phyloP scores from a whole-genome alignment of 2,797 vertebrate genomes.

The Arctocebus calabarensis region DNA sequence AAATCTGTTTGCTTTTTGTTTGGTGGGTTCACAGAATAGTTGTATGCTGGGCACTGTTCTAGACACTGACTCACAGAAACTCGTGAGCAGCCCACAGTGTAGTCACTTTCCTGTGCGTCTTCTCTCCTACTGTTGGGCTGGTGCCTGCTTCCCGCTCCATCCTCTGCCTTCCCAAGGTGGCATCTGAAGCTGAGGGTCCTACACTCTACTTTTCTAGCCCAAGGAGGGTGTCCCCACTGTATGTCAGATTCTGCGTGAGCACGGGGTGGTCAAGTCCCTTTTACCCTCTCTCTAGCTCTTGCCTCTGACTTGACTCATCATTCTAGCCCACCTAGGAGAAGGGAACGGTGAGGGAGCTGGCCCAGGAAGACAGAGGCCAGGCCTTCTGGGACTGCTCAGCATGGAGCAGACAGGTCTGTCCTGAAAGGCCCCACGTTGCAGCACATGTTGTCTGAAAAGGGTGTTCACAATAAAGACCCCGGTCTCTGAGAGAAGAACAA shows the following conservation, averaged over 20 bases:
- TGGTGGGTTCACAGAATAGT: background rate
- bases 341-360: background rate
- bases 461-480: background rate
- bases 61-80: background rate
- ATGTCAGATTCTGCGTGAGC: background rate
- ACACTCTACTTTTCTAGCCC: background rate
- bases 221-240: background rate
- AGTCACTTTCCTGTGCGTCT: background rate
- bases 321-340: background rate
- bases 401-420: fast-evolving
- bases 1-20: background rate
- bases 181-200: background rate
- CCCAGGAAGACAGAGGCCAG: fast-evolving
- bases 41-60: background rate
- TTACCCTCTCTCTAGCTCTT: too few relatives aligned
- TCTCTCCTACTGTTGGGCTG: background rate
- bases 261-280: background rate
- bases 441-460: fast-evolving
- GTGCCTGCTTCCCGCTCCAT: too few relatives aligned
- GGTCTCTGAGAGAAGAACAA: background rate
- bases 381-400: fast-evolving
- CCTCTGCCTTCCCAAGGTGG: background rate
- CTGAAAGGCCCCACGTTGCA: background rate
- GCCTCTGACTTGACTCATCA: background rate
- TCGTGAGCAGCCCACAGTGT: background rate